Conservation (phyloP, 2,888 invertebrate genomes). For the Leucania comma region DNA sequence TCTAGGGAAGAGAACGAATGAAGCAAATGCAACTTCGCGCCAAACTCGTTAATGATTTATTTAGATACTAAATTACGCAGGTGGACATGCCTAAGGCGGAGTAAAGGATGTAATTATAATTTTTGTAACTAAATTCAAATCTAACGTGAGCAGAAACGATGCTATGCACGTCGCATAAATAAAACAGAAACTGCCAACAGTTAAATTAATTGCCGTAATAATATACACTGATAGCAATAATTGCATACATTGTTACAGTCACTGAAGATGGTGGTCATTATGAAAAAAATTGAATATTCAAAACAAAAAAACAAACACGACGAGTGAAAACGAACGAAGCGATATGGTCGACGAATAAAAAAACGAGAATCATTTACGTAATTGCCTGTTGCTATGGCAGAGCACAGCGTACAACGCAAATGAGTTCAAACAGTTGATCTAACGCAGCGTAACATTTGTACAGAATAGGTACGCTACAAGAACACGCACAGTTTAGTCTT, state of each 20-base stretch:
- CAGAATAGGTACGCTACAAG: constrained; percentile 58
- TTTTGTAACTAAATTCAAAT: constrained; percentile 55
- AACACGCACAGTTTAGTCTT: constrained; percentile 40
- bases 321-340: constrained; percentile 66
- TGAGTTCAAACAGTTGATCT: constrained; percentile 65
- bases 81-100: constrained; percentile 44
- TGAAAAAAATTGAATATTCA: constrained; percentile 52
- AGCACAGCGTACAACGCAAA: constrained; percentile 59
- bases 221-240: constrained; percentile 62
- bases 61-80: constrained; percentile 51
- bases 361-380: constrained; percentile 68
- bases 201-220: constrained; percentile 58
- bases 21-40: constrained; percentile 36
- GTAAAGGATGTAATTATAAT: constrained; percentile 46
- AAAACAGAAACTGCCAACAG: constrained; percentile 54
- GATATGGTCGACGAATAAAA: constrained; percentile 66
- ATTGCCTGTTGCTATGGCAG: constrained; percentile 73
- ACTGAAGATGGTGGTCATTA: constrained; percentile 62
- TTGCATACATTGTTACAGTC: constrained; percentile 69
- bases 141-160: constrained; percentile 27
- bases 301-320: constrained; percentile 58
- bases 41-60: constrained; percentile 52
- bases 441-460: constrained; percentile 65
- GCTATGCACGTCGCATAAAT: constrained; percentile 41
- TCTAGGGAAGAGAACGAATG: constrained; percentile 27